A percentile compares a stretch with the other conserved stretches of the same genome.
phyloP scores from a whole-genome alignment of 2,888 invertebrate genomes.

The Rhamphomyia laevipes region DNA sequence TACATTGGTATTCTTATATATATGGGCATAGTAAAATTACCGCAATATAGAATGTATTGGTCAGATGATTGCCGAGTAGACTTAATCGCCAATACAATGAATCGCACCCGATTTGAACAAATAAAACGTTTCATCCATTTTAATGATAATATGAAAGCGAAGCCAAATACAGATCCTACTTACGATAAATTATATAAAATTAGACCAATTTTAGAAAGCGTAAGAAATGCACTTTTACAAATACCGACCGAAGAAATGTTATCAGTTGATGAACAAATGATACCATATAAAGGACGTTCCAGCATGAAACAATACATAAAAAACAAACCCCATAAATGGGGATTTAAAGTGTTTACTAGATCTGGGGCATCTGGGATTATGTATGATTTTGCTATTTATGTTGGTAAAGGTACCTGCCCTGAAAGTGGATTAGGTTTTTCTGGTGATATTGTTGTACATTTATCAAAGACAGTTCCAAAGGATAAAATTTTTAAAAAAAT shows the following conservation, averaged over 20 bases:
- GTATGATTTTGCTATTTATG: too few relatives aligned
- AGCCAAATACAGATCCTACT: neutral
- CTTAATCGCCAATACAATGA: too few relatives aligned
- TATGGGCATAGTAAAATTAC: too few relatives aligned
- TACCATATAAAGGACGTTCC: neutral
- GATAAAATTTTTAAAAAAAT: conserved; percentile 4
- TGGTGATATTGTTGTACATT: too few relatives aligned
- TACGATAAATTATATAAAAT: neutral
- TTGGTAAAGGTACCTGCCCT: too few relatives aligned
- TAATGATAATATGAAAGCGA: conserved; percentile 3
- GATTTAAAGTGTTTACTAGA: conserved; percentile 4
- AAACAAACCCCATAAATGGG: conserved; percentile 8
- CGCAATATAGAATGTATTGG: too few relatives aligned
- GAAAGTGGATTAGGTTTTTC: too few relatives aligned
- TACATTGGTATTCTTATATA: too few relatives aligned
- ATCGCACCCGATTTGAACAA: conserved; percentile 2
- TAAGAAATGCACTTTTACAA: neutral
- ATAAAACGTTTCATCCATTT: conserved; percentile 3
- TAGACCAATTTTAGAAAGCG: neutral
- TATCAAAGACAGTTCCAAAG: neutral
- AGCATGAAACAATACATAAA: conserved; percentile 5
- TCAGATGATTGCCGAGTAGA: too few relatives aligned
- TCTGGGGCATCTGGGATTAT: conserved; percentile 4
- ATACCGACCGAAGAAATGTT: neutral
- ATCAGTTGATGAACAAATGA: too few relatives aligned